Evolutionary conservation across 92 coral and sea anemone genomes (phyloP), one percentile per base, ranked within the genome.

Genomic region (Actinostola sp.): DNA sequence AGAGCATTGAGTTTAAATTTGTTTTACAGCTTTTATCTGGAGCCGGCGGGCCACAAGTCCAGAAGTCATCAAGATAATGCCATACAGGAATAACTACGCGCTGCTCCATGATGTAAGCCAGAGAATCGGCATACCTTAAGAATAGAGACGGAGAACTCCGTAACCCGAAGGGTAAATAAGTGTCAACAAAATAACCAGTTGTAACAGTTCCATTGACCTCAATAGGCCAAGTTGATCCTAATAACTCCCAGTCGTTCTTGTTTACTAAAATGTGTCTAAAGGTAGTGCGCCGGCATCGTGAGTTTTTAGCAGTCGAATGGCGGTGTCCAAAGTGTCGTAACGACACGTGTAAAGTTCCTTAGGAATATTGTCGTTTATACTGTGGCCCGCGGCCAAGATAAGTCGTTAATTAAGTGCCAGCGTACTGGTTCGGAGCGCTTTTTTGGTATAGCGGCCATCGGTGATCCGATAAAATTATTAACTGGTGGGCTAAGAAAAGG

Each of bases 21-120:
- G 8, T 23, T 19, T 27, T 29, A 27, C 81, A 81, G 11, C 35
- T 34, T 19, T 26, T 36, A 52, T 32, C 58, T 28, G 89, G 76
- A 19, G 33, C 34, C 8, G 82, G 70, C 7, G 86, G 82, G 14
- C 76, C 81, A 10, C 81, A 76, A 43, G 78, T 68, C 73, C 82
- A 76, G 41, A 68, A 83, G 32, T 83, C 79, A 33, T 70, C 83
- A 10, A 74, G 39, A 61, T 76, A 83, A 31, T 83, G 81, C 82
- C 81, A 61, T 8, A 68, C 54, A 17, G 76, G 83, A 30, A 10
- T 9, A 2, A 26, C 70, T 11, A 61, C 76, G 14, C 69, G 62
- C 6, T 58, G 17, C 0, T 5, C 36, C 77, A 78, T 69, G 6
- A 23, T 13, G 4, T 30, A 33, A 7, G 52, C 69, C 19, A 70